phyloP scores from a whole-genome alignment of 2,888 invertebrate species.

The Polyommatus icarus region DNA sequence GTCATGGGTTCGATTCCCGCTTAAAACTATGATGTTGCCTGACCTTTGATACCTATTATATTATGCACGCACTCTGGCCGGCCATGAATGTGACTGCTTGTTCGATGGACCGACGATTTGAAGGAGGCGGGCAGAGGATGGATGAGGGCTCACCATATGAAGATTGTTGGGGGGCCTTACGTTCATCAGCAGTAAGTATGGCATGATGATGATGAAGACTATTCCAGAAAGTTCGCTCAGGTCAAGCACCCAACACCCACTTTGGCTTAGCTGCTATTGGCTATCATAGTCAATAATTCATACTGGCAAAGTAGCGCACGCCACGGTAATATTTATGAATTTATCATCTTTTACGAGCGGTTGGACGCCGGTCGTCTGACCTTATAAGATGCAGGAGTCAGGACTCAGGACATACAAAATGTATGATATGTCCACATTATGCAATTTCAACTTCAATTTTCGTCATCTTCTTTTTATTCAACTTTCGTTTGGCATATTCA shows the following conservation, averaged over 20 bases:
- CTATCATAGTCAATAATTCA: conserved; percentile 14
- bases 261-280: not conserved
- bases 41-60: too few relatives aligned
- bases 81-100: too few relatives aligned
- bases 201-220: not conserved
- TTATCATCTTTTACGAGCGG: conserved; percentile 16
- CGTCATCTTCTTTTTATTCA: too few relatives aligned
- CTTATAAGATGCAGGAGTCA: conserved; percentile 20
- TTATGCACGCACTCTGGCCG: too few relatives aligned
- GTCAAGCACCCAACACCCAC: not conserved
- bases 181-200: too few relatives aligned
- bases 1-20: not conserved
- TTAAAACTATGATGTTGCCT: not conserved
- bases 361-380: conserved; percentile 14
- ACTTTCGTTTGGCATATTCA: too few relatives aligned
- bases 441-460: too few relatives aligned
- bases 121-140: too few relatives aligned
- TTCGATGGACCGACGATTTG: too few relatives aligned
- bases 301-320: not conserved
- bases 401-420: not conserved
- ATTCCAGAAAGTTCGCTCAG: not conserved
- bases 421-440: not conserved
- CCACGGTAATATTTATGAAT: conserved; percentile 22
- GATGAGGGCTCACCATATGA: too few relatives aligned
- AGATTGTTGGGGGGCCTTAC: too few relatives aligned